Conservation (phyloP, 2,113 vertebrate genomes). For the Gobius niger region DNA sequence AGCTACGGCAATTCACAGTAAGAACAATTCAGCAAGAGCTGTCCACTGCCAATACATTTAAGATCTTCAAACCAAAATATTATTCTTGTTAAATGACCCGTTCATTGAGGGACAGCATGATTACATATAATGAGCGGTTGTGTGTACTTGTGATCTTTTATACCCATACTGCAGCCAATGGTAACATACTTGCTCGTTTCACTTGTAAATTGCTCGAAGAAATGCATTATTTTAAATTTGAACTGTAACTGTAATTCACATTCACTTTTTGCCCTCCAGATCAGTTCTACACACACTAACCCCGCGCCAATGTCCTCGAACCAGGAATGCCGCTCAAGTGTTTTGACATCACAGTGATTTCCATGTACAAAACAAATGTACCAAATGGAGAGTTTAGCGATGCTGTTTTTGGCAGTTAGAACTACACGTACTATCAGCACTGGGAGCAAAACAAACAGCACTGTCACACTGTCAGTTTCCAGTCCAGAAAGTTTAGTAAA, state of each 20-base stretch:
- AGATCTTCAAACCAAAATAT: not conserved
- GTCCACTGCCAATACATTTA: not conserved
- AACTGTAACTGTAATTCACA: too few relatives aligned
- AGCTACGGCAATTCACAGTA: not conserved
- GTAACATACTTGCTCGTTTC: too few relatives aligned
- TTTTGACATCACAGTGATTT: not conserved
- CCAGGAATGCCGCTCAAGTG: not conserved
- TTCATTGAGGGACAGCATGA: too few relatives aligned
- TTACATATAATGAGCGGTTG: too few relatives aligned
- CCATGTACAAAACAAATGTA: not conserved
- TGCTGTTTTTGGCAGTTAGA: not conserved
- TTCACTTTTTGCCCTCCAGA: too few relatives aligned
- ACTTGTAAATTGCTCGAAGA: too few relatives aligned
- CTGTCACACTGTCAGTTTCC: slow-evolving; percentile 7
- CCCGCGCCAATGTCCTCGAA: too few relatives aligned
- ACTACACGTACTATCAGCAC: not conserved
- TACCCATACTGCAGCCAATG: too few relatives aligned
- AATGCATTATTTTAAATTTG: too few relatives aligned
- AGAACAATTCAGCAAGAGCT: not conserved
- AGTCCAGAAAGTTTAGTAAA: not conserved
- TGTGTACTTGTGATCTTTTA: too few relatives aligned
- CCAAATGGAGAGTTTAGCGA: not conserved
- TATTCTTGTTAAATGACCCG: not conserved
- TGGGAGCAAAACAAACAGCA: not conserved
- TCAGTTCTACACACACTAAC: too few relatives aligned